These are phyloP conservation scores for Cynoglossus semilaevis DNA, from an alignment of 2,113 vertebrate species.

Conservation along the genomic window DNA sequence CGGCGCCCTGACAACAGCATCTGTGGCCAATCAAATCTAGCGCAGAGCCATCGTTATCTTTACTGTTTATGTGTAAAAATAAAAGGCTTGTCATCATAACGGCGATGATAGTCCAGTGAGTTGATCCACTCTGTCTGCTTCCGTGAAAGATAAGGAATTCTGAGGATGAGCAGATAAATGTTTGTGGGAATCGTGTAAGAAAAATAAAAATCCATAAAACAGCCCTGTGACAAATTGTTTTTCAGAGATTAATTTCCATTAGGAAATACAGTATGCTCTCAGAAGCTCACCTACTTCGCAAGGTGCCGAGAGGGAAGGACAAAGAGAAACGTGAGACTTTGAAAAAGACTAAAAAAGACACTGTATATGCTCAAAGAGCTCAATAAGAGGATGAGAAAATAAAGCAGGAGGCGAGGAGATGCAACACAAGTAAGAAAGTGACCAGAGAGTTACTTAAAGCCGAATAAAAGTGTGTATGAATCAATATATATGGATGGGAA, in stretches of 20 bases:
- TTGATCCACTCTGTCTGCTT: slow-evolving; percentile 63
- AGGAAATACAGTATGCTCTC: slow-evolving; percentile 33
- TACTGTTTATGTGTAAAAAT: background rate
- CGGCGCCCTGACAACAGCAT: slow-evolving; percentile 52
- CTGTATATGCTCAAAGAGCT: slow-evolving; percentile 12
- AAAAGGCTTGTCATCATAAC: slow-evolving; percentile 43
- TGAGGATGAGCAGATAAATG: slow-evolving; percentile 41
- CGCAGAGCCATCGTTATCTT: slow-evolving; percentile 48
- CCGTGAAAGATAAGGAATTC: slow-evolving; percentile 49
- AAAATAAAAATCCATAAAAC: slow-evolving; percentile 61
- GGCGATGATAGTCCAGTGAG: slow-evolving; percentile 45
- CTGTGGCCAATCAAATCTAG: slow-evolving; percentile 58
- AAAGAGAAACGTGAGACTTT: slow-evolving; percentile 35
- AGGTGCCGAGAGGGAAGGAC: slow-evolving; percentile 4
- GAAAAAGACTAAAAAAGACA: slow-evolving; percentile 13
- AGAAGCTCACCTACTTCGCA: slow-evolving; percentile 41
- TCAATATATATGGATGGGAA: slow-evolving; percentile 73
- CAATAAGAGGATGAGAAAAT: slow-evolving; percentile 16
- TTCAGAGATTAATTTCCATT: slow-evolving; percentile 38
- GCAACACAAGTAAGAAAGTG: slow-evolving; percentile 21
- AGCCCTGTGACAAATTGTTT: slow-evolving; percentile 39
- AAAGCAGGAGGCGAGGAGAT: slow-evolving; percentile 24
- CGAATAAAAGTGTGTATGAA: slow-evolving; percentile 60
- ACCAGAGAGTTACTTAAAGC: slow-evolving; percentile 62
- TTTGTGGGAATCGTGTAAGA: slow-evolving; percentile 53